Base-by-base conservation (phyloP, 2,113 vertebrate species). In the Albula glossodonta region DNA sequence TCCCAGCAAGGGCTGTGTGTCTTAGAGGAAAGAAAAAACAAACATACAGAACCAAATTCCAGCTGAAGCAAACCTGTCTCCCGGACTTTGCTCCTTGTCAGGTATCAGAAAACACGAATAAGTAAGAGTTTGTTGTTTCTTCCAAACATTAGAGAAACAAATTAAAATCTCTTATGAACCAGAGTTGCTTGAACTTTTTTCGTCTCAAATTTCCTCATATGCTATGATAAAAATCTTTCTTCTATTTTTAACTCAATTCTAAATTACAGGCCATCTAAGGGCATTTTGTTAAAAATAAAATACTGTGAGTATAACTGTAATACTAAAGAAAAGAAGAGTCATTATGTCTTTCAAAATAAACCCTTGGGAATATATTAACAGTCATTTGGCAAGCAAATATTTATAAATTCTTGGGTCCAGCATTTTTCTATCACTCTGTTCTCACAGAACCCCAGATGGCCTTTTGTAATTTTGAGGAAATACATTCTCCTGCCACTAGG, bases 11-110 rank as follows among this genome's bases (percentile, higher is more conserved):
- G 19, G 60, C 83, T 87, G 57, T 78, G 78, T 50, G 51, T 82
- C 85, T 86, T 81, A 79, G 52, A 70, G 53, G 83, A 49, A 50
- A 31, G 17, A 56, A 85, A 60, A 70, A 88, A 82, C 52, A 78
- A 86, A 86, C 85, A 80, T 15, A 70, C 51, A 60, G 17, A 60
- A 52, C 80, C 17, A n/a, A 81, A n/a, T 9, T 49, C 25, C 31
- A 79, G 78, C 9, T 48, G 11, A 6, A 74, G 66, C 66, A 12
- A 78, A 78, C 77, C 63, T 3, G 17, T n/a, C 10, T 53, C 60
- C 6, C 17, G 5, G 56, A 10, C 19, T 63, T 19, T 63, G 3
- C 60, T 63, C 60, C 22, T n/a, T 70, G 17, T 22, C 63, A n/a
- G 63, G 63, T 70, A n/a, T 70, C 53, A 5, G 22, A 70, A 70